Evolutionary conservation across 2,113 vertebrate species (phyloP).

Genomic region (Peromyscus polionotus): DNA sequence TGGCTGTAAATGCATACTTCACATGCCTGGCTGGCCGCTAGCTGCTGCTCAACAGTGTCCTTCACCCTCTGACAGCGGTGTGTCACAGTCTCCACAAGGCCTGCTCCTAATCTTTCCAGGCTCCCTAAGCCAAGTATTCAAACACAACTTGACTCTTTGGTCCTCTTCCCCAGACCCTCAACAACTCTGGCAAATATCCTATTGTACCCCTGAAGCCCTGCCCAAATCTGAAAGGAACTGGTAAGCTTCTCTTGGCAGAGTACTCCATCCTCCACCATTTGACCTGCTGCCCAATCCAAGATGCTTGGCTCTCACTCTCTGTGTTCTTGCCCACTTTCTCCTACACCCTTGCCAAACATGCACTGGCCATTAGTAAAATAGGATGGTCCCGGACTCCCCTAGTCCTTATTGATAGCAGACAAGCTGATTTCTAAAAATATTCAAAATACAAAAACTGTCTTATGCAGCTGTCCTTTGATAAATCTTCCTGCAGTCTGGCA

Average conservation of each 20-base stretch:
- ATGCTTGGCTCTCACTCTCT: not conserved
- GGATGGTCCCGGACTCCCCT: no score
- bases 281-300: not conserved
- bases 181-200: not conserved
- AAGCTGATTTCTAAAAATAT: not conserved
- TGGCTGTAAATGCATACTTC: not conserved
- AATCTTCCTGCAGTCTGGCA: not conserved
- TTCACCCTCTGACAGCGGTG: not conserved
- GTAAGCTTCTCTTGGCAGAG: not conserved
- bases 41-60: not conserved
- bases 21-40: not conserved
- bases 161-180: not conserved
- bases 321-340: not conserved
- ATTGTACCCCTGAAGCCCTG: not conserved
- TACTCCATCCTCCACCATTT: not conserved
- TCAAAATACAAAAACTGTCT: not conserved
- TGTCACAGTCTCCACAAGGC: fast-evolving
- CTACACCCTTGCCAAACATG: not conserved
- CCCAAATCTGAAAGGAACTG: not conserved
- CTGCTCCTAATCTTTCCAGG: not conserved
- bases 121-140: not conserved
- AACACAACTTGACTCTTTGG: not conserved
- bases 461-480: not conserved
- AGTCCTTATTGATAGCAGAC: not conserved
- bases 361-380: not conserved